A percentile compares a stretch with the other conserved stretches of the same genome.
Conservation (phyloP, 2,113 vertebrate species). For the Gobio gobio region DNA sequence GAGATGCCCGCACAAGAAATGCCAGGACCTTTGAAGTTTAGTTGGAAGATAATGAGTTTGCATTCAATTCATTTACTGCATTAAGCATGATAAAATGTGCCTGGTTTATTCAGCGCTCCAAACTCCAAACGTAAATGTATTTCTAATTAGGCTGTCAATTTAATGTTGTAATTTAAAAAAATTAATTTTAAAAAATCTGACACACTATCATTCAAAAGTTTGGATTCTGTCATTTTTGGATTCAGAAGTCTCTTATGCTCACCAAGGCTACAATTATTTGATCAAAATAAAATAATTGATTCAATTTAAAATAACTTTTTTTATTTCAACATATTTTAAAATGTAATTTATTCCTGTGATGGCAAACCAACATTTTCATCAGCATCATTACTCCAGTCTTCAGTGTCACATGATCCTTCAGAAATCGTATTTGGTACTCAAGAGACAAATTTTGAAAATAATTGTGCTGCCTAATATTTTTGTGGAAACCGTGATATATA, state of each 20-base stretch:
- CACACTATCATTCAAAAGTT: neutral
- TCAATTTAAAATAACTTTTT: neutral
- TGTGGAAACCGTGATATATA: neutral
- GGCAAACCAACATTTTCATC: neutral
- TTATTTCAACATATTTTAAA: neutral
- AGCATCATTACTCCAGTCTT: neutral
- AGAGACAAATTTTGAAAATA: neutral
- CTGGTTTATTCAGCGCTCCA: neutral
- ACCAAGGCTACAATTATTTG: neutral
- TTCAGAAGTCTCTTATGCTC: neutral
- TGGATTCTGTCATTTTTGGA: too few relatives aligned
- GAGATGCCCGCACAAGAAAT: neutral
- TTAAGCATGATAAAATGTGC: neutral
- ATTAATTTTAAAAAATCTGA: neutral
- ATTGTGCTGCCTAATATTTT: neutral
- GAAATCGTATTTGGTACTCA: neutral
- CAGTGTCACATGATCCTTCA: neutral
- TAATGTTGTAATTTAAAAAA: neutral
- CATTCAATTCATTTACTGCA: neutral
- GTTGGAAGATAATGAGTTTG: neutral
- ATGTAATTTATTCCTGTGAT: neutral
- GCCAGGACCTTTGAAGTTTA: neutral
- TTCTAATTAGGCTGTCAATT: constrained; percentile 8
- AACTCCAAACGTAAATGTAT: neutral
- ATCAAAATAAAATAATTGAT: neutral